Base-by-base conservation (phyloP, 2,113 vertebrate species). In the Sebastes fasciatus region DNA sequence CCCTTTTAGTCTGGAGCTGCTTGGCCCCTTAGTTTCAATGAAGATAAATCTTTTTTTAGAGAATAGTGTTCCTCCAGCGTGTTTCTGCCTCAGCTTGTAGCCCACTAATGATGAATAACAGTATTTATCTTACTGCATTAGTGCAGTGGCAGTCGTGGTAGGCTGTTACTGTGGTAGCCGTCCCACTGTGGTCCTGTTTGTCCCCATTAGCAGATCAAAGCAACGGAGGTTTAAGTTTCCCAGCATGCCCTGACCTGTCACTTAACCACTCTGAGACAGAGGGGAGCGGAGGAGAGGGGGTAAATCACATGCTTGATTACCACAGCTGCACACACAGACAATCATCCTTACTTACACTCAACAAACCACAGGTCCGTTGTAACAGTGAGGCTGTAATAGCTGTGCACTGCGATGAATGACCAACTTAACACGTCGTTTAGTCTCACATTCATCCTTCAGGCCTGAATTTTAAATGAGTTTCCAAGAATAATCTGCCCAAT, bases 141-240 rank as follows among this genome's bases (percentile, higher is more conserved):
- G 51, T 5, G 26, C 49, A 34, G 34, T 34, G 34, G 34, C 34
- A 34, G 34, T 34, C 34, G 34, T 34, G 34, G 34, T 34, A 34
- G 34, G 17, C 55, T 43, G 62, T 74, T 42, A 21, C 43, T 4
- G 34, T 8, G 34, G 26, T 45, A 21, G 80, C 57, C 14, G 34
- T 79, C 88, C 79, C 40, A 21, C 87, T 68, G 79, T 3, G 81
- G 55, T 81, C 85, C 67, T 17, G 85, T 85, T 89, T 82, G 74
- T 87, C 86, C 48, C 80, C 78, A 71, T 83, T 40, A 83, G 77
- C 64, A 82, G 88, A 89, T 91, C 80, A 92, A 92, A 92, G 86
- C 3, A 42, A 52, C 16, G 13, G 73, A 64, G 71, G 65, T 74
- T 77, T 54, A 17, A 17, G 65, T 81, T 86, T 82, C 86, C 79